A percentile compares a stretch with the other conserved stretches of the same genome.
Evolutionary conservation across 2,797 vertebrate genomes (phyloP).

Genomic region (Oreonectes daqikongensis): DNA sequence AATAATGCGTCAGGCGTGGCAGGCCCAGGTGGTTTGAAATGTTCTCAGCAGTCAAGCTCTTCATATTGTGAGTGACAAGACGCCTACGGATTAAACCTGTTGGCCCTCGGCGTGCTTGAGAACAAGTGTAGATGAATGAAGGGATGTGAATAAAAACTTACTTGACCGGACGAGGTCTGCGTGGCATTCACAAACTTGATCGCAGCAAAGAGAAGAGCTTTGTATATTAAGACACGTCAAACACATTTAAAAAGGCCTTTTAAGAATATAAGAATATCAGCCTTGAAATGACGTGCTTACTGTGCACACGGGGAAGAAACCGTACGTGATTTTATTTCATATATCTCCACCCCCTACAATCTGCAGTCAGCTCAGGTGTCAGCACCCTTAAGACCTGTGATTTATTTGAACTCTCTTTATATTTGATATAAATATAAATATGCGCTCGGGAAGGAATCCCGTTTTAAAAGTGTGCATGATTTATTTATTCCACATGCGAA

Average conservation of each 20-base stretch:
- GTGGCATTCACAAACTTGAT: not conserved
- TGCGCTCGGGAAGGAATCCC: not conserved
- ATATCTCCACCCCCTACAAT: not conserved
- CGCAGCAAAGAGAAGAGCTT: not conserved
- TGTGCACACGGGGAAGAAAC: too few species aligned
- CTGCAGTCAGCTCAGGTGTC: not conserved
- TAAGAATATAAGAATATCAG: not conserved
- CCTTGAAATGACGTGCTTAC: not conserved
- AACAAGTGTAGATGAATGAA: conserved; percentile 3
- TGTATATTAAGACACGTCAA: not conserved
- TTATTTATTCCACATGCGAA: not conserved
- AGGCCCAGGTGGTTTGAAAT: conserved; percentile 12
- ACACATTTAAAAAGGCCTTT: not conserved
- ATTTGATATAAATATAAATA: not conserved
- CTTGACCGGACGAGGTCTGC: not conserved
- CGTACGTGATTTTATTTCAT: not conserved
- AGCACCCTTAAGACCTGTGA: not conserved
- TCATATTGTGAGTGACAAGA: conserved; percentile 10
- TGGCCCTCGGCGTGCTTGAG: conserved; percentile 9
- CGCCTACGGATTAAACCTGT: conserved; percentile 8
- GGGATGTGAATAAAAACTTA: not conserved
- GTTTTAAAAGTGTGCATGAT: not conserved
- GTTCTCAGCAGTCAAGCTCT: conserved; percentile 25
- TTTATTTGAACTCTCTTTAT: not conserved
- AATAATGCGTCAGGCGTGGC: not conserved